These are phyloP conservation scores for Oryctolagus cuniculus DNA, from an alignment of 2,113 vertebrate genomes.

Conservation along the genomic window DNA sequence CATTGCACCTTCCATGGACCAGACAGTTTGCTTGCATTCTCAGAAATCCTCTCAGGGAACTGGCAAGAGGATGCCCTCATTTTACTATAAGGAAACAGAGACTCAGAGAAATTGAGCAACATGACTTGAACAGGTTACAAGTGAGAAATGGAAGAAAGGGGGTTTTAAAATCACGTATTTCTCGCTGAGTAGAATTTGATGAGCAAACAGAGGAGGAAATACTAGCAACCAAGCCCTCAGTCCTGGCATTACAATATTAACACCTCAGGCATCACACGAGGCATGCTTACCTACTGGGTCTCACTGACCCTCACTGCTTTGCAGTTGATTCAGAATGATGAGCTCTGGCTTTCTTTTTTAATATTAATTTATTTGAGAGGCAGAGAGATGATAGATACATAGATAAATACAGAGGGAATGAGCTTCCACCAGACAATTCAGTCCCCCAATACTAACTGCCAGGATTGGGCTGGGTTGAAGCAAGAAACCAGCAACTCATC, in stretches of 20 bases:
- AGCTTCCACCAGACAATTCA: too few relatives aligned
- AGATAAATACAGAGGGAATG: too few relatives aligned
- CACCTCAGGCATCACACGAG: not conserved
- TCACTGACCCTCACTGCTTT: not conserved
- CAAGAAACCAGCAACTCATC: too few relatives aligned
- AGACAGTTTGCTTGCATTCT: not conserved
- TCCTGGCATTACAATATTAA: not conserved
- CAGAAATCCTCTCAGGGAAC: not conserved
- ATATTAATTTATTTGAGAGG: too few relatives aligned
- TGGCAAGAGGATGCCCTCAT: not conserved
- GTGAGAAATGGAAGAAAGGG: not conserved
- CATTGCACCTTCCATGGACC: fast-evolving
- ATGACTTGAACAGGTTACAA: not conserved
- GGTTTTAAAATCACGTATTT: not conserved
- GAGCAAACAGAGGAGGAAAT: not conserved
- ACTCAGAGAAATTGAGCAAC: not conserved
- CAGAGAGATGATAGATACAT: too few relatives aligned
- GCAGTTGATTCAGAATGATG: not conserved
- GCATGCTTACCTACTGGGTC: not conserved
- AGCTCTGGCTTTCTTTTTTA: not conserved
- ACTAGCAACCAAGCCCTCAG: not conserved
- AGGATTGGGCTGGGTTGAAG: too few relatives aligned
- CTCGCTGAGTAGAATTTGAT: not conserved
- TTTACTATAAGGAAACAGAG: not conserved
- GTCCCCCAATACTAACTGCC: too few relatives aligned